Evolutionary conservation across 2,113 vertebrate species (phyloP).

Genomic region (Ammodytes marinus): DNA sequence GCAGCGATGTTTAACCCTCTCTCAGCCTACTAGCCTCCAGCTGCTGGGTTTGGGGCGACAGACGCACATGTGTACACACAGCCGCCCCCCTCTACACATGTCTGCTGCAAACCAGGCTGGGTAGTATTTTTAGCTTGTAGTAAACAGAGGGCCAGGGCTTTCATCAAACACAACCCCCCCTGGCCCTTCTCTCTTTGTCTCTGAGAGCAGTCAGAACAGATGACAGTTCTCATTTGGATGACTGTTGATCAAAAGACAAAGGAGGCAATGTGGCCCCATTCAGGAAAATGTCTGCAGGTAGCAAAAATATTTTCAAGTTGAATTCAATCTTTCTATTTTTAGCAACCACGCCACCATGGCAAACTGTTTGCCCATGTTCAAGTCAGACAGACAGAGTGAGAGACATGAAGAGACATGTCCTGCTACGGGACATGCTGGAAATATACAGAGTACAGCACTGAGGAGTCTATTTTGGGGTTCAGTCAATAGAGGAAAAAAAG

Average conservation of each 20-base stretch:
- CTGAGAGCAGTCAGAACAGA: constrained; percentile 56
- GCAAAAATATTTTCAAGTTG: constrained; percentile 56
- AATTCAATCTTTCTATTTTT: constrained; percentile 69
- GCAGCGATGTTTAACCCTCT: constrained; percentile 38
- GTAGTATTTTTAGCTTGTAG: constrained; percentile 82
- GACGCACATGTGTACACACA: constrained; percentile 50
- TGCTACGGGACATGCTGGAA: constrained; percentile 43
- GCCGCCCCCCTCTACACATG: neutral
- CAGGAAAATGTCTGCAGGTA: constrained; percentile 74
- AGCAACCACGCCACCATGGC: constrained; percentile 41
- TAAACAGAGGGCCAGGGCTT: constrained; percentile 70
- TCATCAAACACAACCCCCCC: constrained; percentile 57
- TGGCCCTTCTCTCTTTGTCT: constrained; percentile 19
- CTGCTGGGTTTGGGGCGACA: constrained; percentile 66
- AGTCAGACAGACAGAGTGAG: constrained; percentile 41
- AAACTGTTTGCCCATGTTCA: constrained; percentile 32
- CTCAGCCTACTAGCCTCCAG: constrained; percentile 57
- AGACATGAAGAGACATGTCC: constrained; percentile 32
- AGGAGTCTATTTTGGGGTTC: constrained; percentile 61
- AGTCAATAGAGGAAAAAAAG: constrained; percentile 53
- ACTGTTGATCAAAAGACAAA: constrained; percentile 56
- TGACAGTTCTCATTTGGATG: constrained; percentile 64
- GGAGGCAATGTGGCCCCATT: constrained; percentile 55
- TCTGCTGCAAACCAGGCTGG: constrained; percentile 53
- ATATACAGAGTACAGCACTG: constrained; percentile 23